Evolutionary conservation across 2,888 invertebrate species (phyloP).

Genomic region (Crossocerus cetratus): DNA sequence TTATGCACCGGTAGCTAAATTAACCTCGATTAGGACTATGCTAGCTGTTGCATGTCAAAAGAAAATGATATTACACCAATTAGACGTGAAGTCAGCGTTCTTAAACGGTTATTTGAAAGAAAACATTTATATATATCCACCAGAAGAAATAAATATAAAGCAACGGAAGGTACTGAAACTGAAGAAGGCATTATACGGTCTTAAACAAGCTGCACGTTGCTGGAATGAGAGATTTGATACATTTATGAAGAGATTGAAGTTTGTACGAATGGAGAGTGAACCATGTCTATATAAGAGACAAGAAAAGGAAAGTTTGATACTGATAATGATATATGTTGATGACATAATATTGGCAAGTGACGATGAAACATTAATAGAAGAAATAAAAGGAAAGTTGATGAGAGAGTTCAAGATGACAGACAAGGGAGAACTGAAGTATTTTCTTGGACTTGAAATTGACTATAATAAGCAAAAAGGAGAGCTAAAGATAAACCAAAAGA

Average conservation of each 20-base stretch:
- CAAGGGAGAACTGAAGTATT: neutral
- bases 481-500: neutral
- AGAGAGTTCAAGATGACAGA: neutral
- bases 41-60: constrained; percentile 56
- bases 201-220: constrained; percentile 26
- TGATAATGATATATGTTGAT: neutral
- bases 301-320: too few species aligned
- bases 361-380: neutral
- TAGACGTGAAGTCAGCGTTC: constrained; percentile 52
- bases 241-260: neutral
- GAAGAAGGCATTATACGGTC: constrained; percentile 24
- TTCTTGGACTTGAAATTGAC: neutral
- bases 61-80: constrained; percentile 45
- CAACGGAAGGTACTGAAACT: constrained; percentile 24
- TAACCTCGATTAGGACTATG: constrained; percentile 56
- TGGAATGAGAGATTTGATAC: constrained; percentile 18
- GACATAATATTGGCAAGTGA: neutral
- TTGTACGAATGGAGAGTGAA: neutral
- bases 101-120: constrained; percentile 31
- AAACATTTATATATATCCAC: constrained; percentile 32
- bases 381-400: neutral
- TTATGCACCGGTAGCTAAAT: constrained; percentile 62
- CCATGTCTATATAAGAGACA: neutral
- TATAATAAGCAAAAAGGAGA: neutral
- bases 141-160: constrained; percentile 19